Conservation (phyloP, 2,888 invertebrate species). For the Pharmacophagus antenor region DNA sequence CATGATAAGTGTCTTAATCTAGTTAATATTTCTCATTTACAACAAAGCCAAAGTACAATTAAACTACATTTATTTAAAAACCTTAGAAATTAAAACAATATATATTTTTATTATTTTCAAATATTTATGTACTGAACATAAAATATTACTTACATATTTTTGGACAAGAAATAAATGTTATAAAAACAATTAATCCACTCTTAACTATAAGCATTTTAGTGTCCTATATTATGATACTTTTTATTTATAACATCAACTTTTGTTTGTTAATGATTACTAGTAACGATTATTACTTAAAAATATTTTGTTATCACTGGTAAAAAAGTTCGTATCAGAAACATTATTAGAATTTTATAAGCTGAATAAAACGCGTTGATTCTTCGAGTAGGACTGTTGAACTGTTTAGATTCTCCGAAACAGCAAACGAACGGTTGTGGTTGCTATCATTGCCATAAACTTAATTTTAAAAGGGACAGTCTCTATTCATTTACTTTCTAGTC, state of each 20-base stretch:
- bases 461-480: slow-evolving; percentile 11
- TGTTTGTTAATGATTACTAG: not conserved
- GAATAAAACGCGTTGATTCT: slow-evolving; percentile 2
- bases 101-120: no score
- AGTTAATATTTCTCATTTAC: no score
- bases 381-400: slow-evolving; percentile 11
- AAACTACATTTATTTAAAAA: no score
- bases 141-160: slow-evolving; percentile 50
- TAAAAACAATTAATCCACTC: slow-evolving; percentile 45
- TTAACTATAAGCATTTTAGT: slow-evolving; percentile 49
- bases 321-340: slow-evolving; percentile 13
- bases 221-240: not conserved
- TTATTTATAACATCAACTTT: slow-evolving; percentile 1
- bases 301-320: no score
- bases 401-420: slow-evolving; percentile 17
- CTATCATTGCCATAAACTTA: slow-evolving; percentile 6
- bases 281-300: not conserved
- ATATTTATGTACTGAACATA: no score
- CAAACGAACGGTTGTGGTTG: slow-evolving; percentile 7
- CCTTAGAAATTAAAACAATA: no score
- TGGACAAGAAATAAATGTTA: slow-evolving; percentile 42
- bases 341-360: not conserved
- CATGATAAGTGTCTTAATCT: no score
- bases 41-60: no score
- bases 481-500: not conserved